Evolutionary conservation across 1,140 invertebrate genomes (phyloP).

Genomic region (Drosophila repleta): DNA sequence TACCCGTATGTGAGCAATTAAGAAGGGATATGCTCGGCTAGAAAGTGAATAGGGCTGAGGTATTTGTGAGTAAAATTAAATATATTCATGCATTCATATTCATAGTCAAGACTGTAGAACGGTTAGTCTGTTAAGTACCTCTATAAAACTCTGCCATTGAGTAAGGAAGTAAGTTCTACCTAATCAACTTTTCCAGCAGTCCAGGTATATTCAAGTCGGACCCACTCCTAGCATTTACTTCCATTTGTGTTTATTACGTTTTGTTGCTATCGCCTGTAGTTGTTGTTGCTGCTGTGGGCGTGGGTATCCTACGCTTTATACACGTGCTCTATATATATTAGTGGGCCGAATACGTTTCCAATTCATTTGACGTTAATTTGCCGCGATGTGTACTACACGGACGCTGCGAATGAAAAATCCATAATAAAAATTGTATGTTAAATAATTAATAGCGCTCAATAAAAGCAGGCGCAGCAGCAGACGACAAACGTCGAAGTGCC

Average conservation of each 20-base stretch:
- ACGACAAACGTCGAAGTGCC: constrained; percentile 11
- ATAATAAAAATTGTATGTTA: constrained; percentile 39
- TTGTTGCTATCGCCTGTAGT: constrained; percentile 31
- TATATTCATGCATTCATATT: too few relatives aligned
- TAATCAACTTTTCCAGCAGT: too few relatives aligned
- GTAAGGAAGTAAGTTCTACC: too few relatives aligned
- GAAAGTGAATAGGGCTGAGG: too few relatives aligned
- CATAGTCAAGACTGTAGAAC: too few relatives aligned
- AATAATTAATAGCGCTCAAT: constrained; percentile 39
- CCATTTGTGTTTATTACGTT: constrained; percentile 16
- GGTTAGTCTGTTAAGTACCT: too few relatives aligned
- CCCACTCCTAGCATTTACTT: not conserved
- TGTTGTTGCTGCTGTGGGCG: not conserved
- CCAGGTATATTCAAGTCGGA: not conserved
- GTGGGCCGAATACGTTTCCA: constrained; percentile 17
- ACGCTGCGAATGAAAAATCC: constrained; percentile 41
- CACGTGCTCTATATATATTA: not conserved
- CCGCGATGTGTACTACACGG: constrained; percentile 34
- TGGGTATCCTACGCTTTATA: constrained; percentile 21
- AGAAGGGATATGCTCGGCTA: not conserved
- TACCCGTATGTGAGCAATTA: not conserved
- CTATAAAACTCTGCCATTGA: too few relatives aligned
- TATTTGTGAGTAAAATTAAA: too few relatives aligned
- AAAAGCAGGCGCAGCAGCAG: not conserved
- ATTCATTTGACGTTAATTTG: constrained; percentile 59